phyloP scores from a whole-genome alignment of 2,888 invertebrate genomes.

The Ametastegia equiseti region DNA sequence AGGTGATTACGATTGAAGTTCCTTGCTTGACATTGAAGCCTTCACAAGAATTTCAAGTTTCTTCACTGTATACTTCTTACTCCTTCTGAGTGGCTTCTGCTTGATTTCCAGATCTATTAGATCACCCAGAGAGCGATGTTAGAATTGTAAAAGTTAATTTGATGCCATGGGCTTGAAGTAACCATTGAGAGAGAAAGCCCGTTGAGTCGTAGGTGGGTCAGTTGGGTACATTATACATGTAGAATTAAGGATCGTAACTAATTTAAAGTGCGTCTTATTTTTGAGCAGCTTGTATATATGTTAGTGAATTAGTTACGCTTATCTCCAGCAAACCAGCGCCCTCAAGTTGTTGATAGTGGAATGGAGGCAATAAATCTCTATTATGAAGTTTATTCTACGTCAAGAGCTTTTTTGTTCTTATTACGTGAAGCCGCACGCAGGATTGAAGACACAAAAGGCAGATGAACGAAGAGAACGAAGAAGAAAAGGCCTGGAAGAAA shows the following conservation, averaged over 20 bases:
- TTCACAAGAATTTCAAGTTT: neutral
- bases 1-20: neutral
- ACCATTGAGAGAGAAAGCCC: neutral
- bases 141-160: slow-evolving; percentile 5
- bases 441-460: slow-evolving; percentile 16
- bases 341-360: slow-evolving; percentile 33
- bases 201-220: neutral
- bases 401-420: neutral
- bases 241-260: slow-evolving; percentile 16
- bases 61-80: neutral
- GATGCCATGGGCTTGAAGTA: slow-evolving; percentile 3
- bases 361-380: slow-evolving; percentile 39
- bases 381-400: slow-evolving; percentile 36
- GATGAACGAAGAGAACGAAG: slow-evolving; percentile 17
- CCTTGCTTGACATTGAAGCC: neutral
- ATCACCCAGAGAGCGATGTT: slow-evolving; percentile 1
- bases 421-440: slow-evolving; percentile 18
- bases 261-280: slow-evolving; percentile 36
- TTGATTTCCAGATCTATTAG: neutral
- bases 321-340: slow-evolving; percentile 21
- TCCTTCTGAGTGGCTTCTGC: neutral
- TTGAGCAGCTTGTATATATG: slow-evolving; percentile 4
- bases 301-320: slow-evolving; percentile 44
- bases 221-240: too few species aligned
- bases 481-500: neutral